Conservation (phyloP, 2,888 invertebrate species). For the Lasioglossum oenotherae region DNA sequence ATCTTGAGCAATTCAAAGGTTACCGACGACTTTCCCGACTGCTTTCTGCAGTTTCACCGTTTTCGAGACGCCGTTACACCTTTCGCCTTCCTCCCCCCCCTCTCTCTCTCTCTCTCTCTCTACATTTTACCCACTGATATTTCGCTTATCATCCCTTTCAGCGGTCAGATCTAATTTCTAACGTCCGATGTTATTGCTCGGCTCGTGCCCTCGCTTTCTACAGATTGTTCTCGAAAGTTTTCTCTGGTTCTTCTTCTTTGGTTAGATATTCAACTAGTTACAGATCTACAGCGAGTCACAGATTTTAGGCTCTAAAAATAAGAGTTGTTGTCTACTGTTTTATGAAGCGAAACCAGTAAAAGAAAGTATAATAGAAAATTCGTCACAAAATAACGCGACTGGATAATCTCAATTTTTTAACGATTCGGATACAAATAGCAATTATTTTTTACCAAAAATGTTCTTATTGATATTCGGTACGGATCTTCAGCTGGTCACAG, state of each 20-base stretch:
- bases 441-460: too few relatives aligned
- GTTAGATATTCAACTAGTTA: neutral
- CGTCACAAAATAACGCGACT: too few relatives aligned
- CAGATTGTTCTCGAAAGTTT: neutral
- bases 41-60: slow-evolving; percentile 61
- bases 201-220: slow-evolving; percentile 7
- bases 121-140: slow-evolving; percentile 7
- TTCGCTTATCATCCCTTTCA: slow-evolving; percentile 52
- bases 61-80: slow-evolving; percentile 45
- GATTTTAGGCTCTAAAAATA: too few relatives aligned
- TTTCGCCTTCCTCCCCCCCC: neutral
- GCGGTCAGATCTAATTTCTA: slow-evolving; percentile 35
- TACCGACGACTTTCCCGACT: slow-evolving; percentile 68
- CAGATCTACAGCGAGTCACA: too few relatives aligned
- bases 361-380: too few relatives aligned
- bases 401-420: too few relatives aligned
- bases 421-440: too few relatives aligned
- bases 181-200: slow-evolving; percentile 18
- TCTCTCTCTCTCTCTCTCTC: neutral
- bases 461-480: too few relatives aligned
- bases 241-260: neutral
- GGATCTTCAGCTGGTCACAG: neutral
- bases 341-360: too few relatives aligned
- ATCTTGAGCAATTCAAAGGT: slow-evolving; percentile 80
- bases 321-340: too few relatives aligned